Evolutionary conservation across 2,888 invertebrate genomes (phyloP).

Genomic region (Clitarchus hookeri): DNA sequence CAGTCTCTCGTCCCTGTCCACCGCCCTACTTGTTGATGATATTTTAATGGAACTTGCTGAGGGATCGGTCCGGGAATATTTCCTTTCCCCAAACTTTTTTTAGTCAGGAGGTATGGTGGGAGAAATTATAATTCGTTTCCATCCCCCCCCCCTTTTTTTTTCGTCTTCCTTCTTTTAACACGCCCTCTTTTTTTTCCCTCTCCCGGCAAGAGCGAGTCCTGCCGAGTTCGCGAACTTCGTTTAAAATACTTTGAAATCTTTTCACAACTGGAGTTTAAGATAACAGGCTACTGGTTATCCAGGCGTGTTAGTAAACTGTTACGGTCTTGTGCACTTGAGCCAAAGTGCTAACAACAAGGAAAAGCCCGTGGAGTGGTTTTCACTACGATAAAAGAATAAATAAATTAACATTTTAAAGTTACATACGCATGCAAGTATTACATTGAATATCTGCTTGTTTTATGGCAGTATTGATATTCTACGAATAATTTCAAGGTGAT

Average conservation of each 20-base stretch:
- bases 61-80: background rate
- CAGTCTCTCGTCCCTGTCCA: background rate
- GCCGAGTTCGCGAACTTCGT: background rate
- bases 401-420: too few relatives aligned
- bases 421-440: too few relatives aligned
- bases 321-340: too few relatives aligned
- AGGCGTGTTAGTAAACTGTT: background rate
- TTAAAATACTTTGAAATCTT: background rate
- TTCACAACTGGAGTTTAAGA: background rate
- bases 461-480: too few relatives aligned
- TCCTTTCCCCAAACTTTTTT: slow-evolving; percentile 2
- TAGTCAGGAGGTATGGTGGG: background rate
- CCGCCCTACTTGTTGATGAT: background rate
- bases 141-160: too few relatives aligned
- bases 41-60: background rate
- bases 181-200: background rate
- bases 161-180: background rate
- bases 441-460: too few relatives aligned
- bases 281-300: background rate
- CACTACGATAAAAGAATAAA: too few relatives aligned
- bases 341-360: too few relatives aligned
- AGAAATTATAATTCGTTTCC: background rate
- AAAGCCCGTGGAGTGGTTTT: too few relatives aligned
- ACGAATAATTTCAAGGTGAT: too few relatives aligned
- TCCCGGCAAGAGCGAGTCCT: background rate